phyloP scores from a whole-genome alignment of 2,113 vertebrate genomes.

The Jacana jacana region DNA sequence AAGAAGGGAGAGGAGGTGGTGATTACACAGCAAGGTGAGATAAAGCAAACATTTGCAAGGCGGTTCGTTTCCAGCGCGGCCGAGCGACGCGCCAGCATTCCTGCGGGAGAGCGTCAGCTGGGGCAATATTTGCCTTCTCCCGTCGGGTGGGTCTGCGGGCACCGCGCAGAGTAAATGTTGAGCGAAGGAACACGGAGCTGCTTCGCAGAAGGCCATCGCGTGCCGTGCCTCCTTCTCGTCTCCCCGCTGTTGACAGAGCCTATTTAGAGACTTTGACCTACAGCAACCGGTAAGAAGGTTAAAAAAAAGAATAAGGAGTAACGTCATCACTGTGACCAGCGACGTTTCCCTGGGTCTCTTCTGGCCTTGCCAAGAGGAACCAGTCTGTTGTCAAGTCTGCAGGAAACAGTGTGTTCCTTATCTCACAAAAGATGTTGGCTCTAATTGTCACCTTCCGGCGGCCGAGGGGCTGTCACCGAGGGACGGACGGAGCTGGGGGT shows the following conservation, averaged over 20 bases:
- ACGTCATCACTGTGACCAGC: rapidly evolving
- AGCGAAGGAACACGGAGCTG: slow-evolving; percentile 16
- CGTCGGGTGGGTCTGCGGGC: slow-evolving; percentile 37
- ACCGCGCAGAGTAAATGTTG: slow-evolving; percentile 13
- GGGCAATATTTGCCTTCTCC: not conserved
- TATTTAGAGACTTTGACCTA: not conserved
- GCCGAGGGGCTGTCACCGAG: not conserved
- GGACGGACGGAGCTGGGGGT: not conserved
- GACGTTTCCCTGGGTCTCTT: not conserved
- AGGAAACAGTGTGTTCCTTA: not conserved
- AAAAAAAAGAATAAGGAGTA: not conserved
- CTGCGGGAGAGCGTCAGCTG: not conserved
- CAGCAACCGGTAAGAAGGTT: not conserved
- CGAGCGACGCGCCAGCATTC: not conserved
- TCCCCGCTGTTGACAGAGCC: not conserved
- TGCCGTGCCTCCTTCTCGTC: not conserved
- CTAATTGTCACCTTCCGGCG: slow-evolving; percentile 39
- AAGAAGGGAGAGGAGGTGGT: not conserved
- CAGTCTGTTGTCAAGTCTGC: not conserved
- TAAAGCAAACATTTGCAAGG: slow-evolving; percentile 21
- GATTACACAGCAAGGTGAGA: not conserved
- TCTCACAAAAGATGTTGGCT: not conserved
- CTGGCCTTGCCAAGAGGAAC: not conserved
- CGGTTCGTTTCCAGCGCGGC: not conserved
- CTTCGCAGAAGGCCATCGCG: not conserved